Base-by-base conservation (phyloP, 2,888 invertebrate genomes). In the Brachyopa scutellaris region DNA sequence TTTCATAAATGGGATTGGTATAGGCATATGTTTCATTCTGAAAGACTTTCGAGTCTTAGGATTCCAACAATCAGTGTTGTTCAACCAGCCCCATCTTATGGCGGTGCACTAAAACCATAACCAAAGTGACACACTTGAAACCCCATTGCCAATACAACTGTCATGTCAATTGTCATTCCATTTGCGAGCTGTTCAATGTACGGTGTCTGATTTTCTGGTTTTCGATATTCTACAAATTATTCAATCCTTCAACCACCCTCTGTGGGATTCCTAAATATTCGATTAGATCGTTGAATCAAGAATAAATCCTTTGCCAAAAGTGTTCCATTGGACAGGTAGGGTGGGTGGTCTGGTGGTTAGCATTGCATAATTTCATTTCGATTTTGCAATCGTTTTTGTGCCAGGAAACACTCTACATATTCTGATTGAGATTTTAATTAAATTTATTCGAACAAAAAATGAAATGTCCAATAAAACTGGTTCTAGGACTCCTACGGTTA, bases 221-320 rank as follows among this genome's bases (percentile, higher is more conserved):
- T n/a, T n/a, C n/a, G n/a, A n/a, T n/a, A n/a, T n/a, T n/a, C n/a
- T 76, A 51, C 80, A 74, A 76, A 80, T 80, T 76, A 80, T 80
- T 76, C 80, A 80, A 76, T 64, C 59, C 53, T 33, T 36, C 21
- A 49, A 19, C 33, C 57, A 49, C 61, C 66, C 7, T 26, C 26
- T 6, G 26, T 26, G 26, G 26, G 26, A 80, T 64, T 57, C 59
- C 57, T 57, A 76, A 76, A 76, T 80, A 80, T 76, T 76, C 69
- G 76, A 76, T 80, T 80, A 80, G 57, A 74, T 62, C 49, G 55
- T 55, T 36, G 55, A 47, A 67, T 74, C 45, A 57, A 33, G 36
- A 33, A 55, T 69, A 55, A 74, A 74, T 74, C 69, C 69, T 61
- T 59, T 74, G 47, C 33, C 15, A 29, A 33, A 51, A 51, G 59